Base-by-base conservation (phyloP, 2,113 vertebrate species). In the Vimba vimba region DNA sequence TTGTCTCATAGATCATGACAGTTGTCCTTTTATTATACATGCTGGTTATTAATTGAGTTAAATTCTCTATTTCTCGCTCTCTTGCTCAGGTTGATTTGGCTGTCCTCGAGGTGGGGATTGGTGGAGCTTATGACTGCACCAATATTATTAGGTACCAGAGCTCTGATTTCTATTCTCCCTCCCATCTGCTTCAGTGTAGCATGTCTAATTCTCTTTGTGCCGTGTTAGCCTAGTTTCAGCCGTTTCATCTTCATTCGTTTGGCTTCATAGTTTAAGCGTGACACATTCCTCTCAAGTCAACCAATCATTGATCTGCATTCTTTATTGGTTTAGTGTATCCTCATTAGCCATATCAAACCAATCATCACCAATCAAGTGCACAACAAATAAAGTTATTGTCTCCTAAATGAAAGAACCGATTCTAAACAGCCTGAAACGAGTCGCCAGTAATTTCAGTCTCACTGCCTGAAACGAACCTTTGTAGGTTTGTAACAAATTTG, bases 71-170 rank as follows among this genome's bases (percentile, higher is more conserved):
- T 6, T 79, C 3, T 77, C 30, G 17, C 3, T 59, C 25, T 21
- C 83, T 55, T 57, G 12, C 83, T 27, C 90, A 97, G 97, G 96
- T 97, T 85, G 96, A 97, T 85, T 87, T 97, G 88, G 96, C 98
- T 0, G 94, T 99, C 78, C 91, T 99, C 74, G 98, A 99, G 90
- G 98, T 99, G 78, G 98, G 98, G 62, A 98, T 99, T 0, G 98
- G 98, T 0, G 98, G 98, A 0, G 96, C 97, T 0, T 99, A 97
- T 0, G 98, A 99, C 91, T 97, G 97, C 86, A 99, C 98, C n/a
- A 99, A 99, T 87, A 97, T 99, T 4, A 94, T 99, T 91, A 94
- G 96, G 98, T 98, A 90, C 86, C 84, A 60, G 27, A 64, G 47
- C 23, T 9, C 13, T 69, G 13, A 55, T 19, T 17, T 69, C 13